Percentiles rank a stretch among this genome's conserved stretches.
These are phyloP conservation scores for Drosophila elegans DNA, from an alignment of 1,140 invertebrate species.

Conservation along the genomic window DNA sequence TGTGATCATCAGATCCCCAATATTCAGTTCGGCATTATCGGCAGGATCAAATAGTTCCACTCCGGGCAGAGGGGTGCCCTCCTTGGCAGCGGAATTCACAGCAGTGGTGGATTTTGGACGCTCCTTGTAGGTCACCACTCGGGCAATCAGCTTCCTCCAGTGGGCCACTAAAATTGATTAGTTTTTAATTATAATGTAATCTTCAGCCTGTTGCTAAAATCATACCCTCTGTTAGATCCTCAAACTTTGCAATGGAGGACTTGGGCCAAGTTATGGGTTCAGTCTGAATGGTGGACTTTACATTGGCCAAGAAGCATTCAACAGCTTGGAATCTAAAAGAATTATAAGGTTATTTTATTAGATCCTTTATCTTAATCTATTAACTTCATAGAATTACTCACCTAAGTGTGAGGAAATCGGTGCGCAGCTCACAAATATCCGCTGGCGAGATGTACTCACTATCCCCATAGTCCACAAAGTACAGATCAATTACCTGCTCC, in stretches of 20 bases:
- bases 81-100: conserved; percentile 85
- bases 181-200: background rate
- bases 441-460: conserved; percentile 87
- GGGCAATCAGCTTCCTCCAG: conserved; percentile 89
- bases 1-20: conserved; percentile 72
- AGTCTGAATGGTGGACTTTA: conserved; percentile 86
- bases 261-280: conserved; percentile 87
- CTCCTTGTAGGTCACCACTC: conserved; percentile 89
- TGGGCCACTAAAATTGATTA: conserved; percentile 84
- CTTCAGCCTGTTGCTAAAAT: background rate
- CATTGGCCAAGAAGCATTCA: conserved; percentile 91
- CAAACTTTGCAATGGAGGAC: conserved; percentile 89
- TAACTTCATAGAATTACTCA: conserved; percentile 39
- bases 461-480: conserved; percentile 94
- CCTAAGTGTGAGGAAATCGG: conserved; percentile 90
- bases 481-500: conserved; percentile 87
- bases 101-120: conserved; percentile 68
- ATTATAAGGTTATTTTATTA: background rate
- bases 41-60: conserved; percentile 87
- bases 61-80: conserved; percentile 88
- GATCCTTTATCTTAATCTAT: background rate
- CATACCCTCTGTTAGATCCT: conserved; percentile 88
- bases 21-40: conserved; percentile 74
- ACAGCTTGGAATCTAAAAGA: conserved; percentile 88
- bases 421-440: conserved; percentile 89